phyloP scores from a whole-genome alignment of 2,888 invertebrate genomes.

The Drosophila atripex region DNA sequence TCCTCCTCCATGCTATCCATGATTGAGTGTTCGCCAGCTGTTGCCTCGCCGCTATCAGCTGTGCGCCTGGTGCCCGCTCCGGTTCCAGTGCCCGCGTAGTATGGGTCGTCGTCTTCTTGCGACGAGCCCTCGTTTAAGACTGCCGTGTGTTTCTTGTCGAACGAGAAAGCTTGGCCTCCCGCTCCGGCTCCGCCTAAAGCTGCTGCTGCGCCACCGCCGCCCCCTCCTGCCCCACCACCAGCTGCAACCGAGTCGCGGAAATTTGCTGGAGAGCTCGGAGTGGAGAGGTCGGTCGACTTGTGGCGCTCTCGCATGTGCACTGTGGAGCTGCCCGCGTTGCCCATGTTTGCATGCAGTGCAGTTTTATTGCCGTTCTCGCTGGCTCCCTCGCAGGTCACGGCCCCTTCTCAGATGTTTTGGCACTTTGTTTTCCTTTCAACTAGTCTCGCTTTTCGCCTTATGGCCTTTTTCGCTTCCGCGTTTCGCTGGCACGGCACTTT shows the following conservation, averaged over 20 bases:
- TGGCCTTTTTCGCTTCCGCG: constrained; percentile 42
- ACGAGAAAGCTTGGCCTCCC: constrained; percentile 93
- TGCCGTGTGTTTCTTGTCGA: constrained; percentile 91
- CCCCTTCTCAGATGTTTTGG: constrained; percentile 49
- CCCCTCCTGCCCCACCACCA: constrained; percentile 39
- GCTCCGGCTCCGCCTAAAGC: constrained; percentile 59
- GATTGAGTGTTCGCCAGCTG: constrained; percentile 74
- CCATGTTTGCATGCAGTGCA: constrained; percentile 70
- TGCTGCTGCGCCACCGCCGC: constrained; percentile 58
- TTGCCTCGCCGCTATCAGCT: constrained; percentile 70
- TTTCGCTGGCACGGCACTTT: constrained; percentile 14
- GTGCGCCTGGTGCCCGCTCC: constrained; percentile 80
- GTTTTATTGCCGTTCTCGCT: constrained; percentile 27
- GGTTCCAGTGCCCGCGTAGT: constrained; percentile 86
- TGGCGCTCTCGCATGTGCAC: constrained; percentile 88
- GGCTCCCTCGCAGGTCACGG: constrained; percentile 54
- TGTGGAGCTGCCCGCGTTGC: constrained; percentile 82
- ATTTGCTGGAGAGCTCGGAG: constrained; percentile 81
- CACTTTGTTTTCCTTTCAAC: constrained; percentile 62
- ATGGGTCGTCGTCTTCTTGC: constrained; percentile 90
- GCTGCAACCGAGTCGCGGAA: constrained; percentile 65
- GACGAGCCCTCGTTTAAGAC: constrained; percentile 89
- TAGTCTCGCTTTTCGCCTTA: constrained; percentile 20
- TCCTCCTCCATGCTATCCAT: constrained; percentile 64
- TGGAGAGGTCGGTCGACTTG: constrained; percentile 86